phyloP scores from a whole-genome alignment of 1,140 invertebrate genomes.

The Nixonia krombeini region DNA sequence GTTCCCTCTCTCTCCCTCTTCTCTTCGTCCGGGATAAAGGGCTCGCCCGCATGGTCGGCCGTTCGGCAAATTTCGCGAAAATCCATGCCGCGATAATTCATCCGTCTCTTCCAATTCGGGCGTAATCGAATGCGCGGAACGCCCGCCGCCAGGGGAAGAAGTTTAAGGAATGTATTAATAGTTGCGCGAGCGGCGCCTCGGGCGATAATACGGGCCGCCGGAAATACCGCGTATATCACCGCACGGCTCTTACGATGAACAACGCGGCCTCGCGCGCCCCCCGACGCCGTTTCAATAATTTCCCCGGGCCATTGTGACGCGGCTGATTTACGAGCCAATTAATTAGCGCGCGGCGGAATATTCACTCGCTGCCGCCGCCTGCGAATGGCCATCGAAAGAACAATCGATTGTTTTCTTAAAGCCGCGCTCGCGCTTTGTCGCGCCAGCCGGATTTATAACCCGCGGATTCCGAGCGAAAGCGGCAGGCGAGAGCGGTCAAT shows the following conservation, averaged over 20 bases:
- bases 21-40: too few species aligned
- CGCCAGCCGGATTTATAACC: too few species aligned
- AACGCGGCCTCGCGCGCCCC: conserved; percentile 9
- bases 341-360: conserved; percentile 58
- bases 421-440: conserved; percentile 10
- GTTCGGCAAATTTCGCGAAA: too few species aligned
- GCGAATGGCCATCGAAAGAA: conserved; percentile 10
- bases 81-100: neutral
- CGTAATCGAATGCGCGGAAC: conserved; percentile 31
- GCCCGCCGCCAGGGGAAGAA: conserved; percentile 34
- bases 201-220: conserved; percentile 31
- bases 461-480: too few species aligned
- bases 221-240: conserved; percentile 66
- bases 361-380: conserved; percentile 23
- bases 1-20: too few species aligned
- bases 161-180: conserved; percentile 53
- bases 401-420: conserved; percentile 39
- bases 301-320: conserved; percentile 57
- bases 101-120: neutral
- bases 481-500: too few species aligned
- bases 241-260: conserved; percentile 53
- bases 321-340: conserved; percentile 69
- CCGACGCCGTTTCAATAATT: conserved; percentile 42
- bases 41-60: too few species aligned
- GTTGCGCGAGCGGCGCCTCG: too few species aligned